phyloP scores from a whole-genome alignment of 2,113 vertebrate species.

The Dromaius novaehollandiae region DNA sequence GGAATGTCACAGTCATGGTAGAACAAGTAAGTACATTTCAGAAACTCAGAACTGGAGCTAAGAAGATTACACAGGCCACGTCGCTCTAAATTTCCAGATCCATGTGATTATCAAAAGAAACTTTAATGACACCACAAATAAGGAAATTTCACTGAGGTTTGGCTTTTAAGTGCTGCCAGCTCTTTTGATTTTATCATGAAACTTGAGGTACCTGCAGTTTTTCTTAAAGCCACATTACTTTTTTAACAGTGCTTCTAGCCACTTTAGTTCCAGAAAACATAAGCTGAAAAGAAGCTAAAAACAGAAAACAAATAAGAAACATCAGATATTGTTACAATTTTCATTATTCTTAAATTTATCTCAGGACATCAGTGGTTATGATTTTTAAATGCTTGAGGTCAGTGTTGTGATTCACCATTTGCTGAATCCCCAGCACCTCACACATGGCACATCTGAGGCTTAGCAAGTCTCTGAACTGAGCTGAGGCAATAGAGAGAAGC shows the following conservation, averaged over 20 bases:
- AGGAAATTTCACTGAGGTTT: neutral
- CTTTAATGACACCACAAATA: neutral
- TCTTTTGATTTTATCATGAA: neutral
- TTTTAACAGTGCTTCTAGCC: neutral
- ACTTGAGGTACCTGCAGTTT: neutral
- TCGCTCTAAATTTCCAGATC: neutral
- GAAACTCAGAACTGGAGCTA: neutral
- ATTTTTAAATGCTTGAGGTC: neutral
- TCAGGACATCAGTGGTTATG: neutral
- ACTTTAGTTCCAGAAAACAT: neutral
- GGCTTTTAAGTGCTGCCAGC: neutral
- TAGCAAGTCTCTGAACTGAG: neutral
- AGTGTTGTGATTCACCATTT: neutral
- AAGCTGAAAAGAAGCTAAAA: neutral
- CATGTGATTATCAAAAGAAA: neutral
- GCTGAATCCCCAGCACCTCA: neutral
- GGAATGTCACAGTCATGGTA: conserved; percentile 49
- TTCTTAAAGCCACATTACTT: neutral
- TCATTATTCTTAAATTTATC: neutral
- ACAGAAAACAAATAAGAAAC: neutral
- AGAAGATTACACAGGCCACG: neutral
- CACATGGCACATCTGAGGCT: neutral
- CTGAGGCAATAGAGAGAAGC: neutral
- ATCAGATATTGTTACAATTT: neutral
- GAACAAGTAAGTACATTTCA: conserved; percentile 50